Evolutionary conservation across 2,888 invertebrate species (phyloP), one percentile per base, ranked within the genome.

Genomic region (Xanthia icteritia): DNA sequence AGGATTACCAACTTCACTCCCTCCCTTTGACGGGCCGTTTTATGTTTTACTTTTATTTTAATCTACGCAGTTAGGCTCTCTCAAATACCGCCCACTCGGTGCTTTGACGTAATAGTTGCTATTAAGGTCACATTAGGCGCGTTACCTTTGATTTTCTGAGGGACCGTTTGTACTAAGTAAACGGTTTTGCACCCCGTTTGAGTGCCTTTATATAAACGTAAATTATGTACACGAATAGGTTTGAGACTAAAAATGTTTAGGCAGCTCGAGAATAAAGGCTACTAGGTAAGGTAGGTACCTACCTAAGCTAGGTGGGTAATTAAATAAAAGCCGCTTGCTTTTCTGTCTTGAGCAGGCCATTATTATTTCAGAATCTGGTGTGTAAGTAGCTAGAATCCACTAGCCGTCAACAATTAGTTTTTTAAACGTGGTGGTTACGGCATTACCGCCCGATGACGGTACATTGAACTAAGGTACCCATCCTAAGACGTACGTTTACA

Each of bases 1-100:
- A 88, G 89, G 90, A 91, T 93, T 89, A 85, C 82, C 77, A 91
- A 91, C 85, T 90, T 89, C 74, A 78, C 64, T 73, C 82, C 81
- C 64, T 73, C 82, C 81, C 79, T 81, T 75, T 84, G 83, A 79
- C 79, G 70, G 72, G 73, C 79, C 83, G 72, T 79, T 85, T 83
- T 86, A 83, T 86, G 84, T 88, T 87, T 88, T 78, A 81, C 76
- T 89, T 78, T 84, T 82, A 84, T 84, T 86, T 86, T 81, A 84
- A 83, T 87, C 67, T 77, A 36, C 42, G 42, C 73, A 68, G 42
- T 72, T 78, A 45, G 69, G 9, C 42, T 67, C 9, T n/a, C 17
- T 5, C 31, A 17, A 56, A 58, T 9, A 11, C 61, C 68, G 63
- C n/a, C 61, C n/a, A 20, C 36, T 63, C 11, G 68, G 39, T 68